These are phyloP conservation scores for Nymphalis polychloros DNA, from an alignment of 2,888 invertebrate genomes.

Conservation along the genomic window DNA sequence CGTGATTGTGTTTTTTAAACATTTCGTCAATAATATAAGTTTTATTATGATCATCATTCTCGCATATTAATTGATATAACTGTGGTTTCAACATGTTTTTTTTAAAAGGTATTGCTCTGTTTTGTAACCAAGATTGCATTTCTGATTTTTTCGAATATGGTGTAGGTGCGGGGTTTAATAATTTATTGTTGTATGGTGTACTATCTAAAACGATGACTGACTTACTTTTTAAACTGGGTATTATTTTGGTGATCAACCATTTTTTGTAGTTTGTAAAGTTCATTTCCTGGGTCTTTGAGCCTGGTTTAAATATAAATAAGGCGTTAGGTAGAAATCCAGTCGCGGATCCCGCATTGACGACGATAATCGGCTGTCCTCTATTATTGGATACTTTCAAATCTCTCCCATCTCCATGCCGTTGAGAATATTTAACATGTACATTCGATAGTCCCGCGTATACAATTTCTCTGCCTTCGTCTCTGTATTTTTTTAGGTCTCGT, in stretches of 20 bases:
- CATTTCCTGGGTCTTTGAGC: neutral
- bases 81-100: slow-evolving; percentile 31
- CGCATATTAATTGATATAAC: slow-evolving; percentile 33
- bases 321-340: neutral
- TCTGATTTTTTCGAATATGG: neutral
- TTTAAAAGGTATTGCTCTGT: slow-evolving; percentile 12
- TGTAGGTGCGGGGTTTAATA: slow-evolving; percentile 37
- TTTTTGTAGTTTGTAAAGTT: neutral
- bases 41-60: slow-evolving; percentile 26
- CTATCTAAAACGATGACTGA: slow-evolving; percentile 43
- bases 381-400: neutral
- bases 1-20: slow-evolving; percentile 15
- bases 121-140: slow-evolving; percentile 28
- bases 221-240: neutral
- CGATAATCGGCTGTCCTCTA: neutral
- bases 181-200: slow-evolving; percentile 45
- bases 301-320: neutral
- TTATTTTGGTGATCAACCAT: neutral
- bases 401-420: neutral
- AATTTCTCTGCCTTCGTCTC: neutral
- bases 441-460: neutral
- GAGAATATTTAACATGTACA: neutral
- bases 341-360: neutral
- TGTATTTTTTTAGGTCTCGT: neutral
- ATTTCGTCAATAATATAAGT: slow-evolving; percentile 19